Percentiles rank a stretch among this genome's conserved stretches.
These are phyloP conservation scores for Cervus canadensis DNA, from an alignment of 2,113 vertebrate genomes.

Conservation along the genomic window DNA sequence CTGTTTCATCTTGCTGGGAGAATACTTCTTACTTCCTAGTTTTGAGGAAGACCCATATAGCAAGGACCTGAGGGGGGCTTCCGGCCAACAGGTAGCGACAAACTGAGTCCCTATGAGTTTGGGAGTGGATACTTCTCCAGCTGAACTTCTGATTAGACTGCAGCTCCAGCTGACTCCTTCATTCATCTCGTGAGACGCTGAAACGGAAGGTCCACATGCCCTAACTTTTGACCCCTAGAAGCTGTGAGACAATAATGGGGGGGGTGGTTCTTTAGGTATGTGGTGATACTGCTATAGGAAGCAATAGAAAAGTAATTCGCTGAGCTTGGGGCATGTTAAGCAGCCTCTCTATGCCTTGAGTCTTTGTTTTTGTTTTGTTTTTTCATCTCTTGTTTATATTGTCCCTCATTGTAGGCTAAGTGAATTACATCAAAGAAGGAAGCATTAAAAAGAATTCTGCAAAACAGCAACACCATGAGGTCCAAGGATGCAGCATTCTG, in stretches of 20 bases:
- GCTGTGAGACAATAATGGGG: not conserved
- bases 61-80: not conserved
- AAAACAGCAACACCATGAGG: not conserved
- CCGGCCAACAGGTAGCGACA: not conserved
- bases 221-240: not conserved
- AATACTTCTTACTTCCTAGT: not conserved
- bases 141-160: not conserved
- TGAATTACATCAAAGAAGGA: not conserved
- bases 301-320: not conserved
- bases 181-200: not conserved
- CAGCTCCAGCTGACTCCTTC: rapidly evolving
- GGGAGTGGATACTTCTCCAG: not conserved
- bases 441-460: not conserved
- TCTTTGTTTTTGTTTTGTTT: not conserved
- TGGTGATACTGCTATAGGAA: not conserved
- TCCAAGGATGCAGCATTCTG: not conserved
- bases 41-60: not conserved
- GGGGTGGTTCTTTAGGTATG: not conserved
- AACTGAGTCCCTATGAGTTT: not conserved
- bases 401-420: not conserved
- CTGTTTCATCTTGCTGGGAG: not conserved
- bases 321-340: not conserved
- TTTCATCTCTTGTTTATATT: not conserved
- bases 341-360: not conserved
- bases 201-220: not conserved